These are phyloP conservation scores for Myiotriccus ornatus DNA, from an alignment of 2,797 vertebrate genomes.

Conservation along the genomic window DNA sequence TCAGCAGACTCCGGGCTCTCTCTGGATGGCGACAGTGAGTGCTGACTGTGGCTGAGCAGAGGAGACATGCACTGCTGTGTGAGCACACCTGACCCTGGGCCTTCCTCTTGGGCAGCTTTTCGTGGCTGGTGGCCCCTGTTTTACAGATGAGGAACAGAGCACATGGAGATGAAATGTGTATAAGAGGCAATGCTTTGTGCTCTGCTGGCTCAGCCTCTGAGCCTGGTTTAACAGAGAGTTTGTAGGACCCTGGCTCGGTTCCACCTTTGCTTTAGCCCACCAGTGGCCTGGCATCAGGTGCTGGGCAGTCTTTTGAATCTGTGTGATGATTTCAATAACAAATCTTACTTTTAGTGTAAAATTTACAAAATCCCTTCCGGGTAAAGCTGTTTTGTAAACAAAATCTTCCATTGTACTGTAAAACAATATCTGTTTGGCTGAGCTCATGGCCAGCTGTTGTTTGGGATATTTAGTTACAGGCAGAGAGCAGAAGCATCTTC, in stretches of 20 bases:
- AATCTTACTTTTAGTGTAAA: background rate
- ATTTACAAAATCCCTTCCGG: background rate
- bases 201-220: background rate
- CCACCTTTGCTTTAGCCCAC: background rate
- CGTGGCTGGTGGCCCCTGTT: background rate
- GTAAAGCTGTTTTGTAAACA: background rate
- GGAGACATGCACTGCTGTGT: rapidly evolving
- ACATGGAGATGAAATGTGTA: background rate
- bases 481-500: background rate
- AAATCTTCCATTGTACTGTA: background rate
- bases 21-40: rapidly evolving
- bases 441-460: constrained; percentile 35
- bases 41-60: background rate
- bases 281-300: background rate
- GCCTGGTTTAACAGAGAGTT: background rate
- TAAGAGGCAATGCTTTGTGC: background rate
- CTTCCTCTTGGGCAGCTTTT: background rate
- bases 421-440: background rate
- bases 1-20: background rate
- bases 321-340: background rate
- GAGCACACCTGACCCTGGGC: background rate
- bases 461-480: background rate
- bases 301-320: background rate
- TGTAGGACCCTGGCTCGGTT: background rate
- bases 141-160: background rate